Evolutionary conservation across 1,140 invertebrate species (phyloP).

Genomic region (Tribolium castaneum): DNA sequence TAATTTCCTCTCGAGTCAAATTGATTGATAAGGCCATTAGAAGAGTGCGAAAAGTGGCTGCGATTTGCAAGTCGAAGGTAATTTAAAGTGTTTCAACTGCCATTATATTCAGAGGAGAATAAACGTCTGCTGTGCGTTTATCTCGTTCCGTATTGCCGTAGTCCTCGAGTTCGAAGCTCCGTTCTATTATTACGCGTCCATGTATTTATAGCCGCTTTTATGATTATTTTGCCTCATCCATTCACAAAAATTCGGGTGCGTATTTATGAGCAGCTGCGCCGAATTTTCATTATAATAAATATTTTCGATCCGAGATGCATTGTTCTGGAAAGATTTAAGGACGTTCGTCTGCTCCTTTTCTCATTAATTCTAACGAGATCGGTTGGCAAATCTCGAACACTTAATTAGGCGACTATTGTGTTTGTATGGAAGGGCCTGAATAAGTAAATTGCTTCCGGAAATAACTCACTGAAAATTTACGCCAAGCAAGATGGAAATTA

Average conservation of each 20-base stretch:
- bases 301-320: not conserved
- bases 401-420: not conserved
- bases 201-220: not conserved
- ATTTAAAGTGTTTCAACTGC: slow-evolving; percentile 19
- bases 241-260: not conserved
- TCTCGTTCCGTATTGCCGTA: not conserved
- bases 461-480: not conserved
- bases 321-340: slow-evolving; percentile 14
- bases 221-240: not conserved
- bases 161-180: not conserved
- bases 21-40: slow-evolving; percentile 9
- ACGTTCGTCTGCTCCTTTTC: not conserved
- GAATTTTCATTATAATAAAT: not conserved
- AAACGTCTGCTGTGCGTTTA: slow-evolving; percentile 18
- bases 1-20: slow-evolving; percentile 14
- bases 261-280: not conserved
- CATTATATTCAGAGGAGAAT: slow-evolving; percentile 18
- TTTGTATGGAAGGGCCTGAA: not conserved
- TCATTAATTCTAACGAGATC: not conserved
- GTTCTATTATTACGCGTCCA: slow-evolving; percentile 14
- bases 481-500: not conserved
- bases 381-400: not conserved
- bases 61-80: slow-evolving; percentile 22
- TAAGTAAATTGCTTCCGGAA: not conserved
- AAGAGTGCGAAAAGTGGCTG: not conserved